Evolutionary conservation across 2,113 vertebrate species (phyloP).

Genomic region (Jaculus jaculus): DNA sequence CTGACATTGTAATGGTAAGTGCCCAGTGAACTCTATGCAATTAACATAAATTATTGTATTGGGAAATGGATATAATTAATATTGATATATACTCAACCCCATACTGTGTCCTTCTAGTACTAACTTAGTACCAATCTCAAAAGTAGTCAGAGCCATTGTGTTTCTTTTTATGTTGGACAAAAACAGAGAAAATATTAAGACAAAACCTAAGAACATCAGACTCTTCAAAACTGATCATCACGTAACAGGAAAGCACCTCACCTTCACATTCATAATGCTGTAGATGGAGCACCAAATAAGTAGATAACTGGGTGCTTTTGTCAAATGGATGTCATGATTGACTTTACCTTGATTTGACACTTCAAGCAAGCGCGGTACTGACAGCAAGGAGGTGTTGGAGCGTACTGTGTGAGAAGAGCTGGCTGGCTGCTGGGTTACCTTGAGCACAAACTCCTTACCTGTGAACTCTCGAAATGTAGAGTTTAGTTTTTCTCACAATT

Average conservation of each 20-base stretch:
- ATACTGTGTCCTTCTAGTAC: not conserved
- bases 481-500: constrained; percentile 15
- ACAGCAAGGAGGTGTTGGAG: not conserved
- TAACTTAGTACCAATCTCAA: not conserved
- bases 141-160: not conserved
- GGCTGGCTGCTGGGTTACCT: not conserved
- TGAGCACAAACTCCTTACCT: not conserved
- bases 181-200: not conserved
- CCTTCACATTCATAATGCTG: not conserved
- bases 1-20: too few relatives aligned
- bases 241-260: not conserved
- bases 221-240: not conserved
- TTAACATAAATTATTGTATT: too few relatives aligned
- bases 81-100: not conserved
- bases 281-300: not conserved
- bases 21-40: too few relatives aligned
- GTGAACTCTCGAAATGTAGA: not conserved
- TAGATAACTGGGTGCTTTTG: not conserved
- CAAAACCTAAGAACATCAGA: not conserved
- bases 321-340: not conserved
- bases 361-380: not conserved
- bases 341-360: not conserved
- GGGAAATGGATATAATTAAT: too few relatives aligned
- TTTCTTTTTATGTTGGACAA: not conserved
- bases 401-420: not conserved